Conservation (phyloP, 2,113 vertebrate genomes). For the Otolemur garnettii region DNA sequence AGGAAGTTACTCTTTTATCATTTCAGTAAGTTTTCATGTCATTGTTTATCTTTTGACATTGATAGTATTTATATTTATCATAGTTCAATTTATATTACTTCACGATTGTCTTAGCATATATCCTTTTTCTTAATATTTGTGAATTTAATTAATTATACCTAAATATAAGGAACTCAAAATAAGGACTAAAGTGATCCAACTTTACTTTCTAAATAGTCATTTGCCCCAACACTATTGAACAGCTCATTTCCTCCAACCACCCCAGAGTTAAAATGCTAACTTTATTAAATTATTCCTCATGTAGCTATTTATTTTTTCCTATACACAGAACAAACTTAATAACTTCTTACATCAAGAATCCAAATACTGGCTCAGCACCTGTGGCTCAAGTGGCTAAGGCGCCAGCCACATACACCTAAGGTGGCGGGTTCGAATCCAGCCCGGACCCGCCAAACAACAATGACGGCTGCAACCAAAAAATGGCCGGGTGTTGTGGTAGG, state of each 20-base stretch:
- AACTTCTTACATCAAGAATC: not conserved
- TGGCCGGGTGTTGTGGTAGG: too few species aligned
- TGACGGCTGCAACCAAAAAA: too few species aligned
- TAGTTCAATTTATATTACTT: not conserved
- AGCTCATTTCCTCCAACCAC: not conserved
- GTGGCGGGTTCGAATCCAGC: too few species aligned
- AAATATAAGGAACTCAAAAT: fast-evolving
- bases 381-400: too few species aligned
- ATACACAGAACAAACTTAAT: not conserved
- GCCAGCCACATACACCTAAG: too few species aligned
- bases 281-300: too few species aligned
- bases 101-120: not conserved
- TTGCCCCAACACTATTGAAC: not conserved
- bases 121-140: not conserved
- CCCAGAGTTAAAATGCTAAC: not conserved
- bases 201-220: not conserved
- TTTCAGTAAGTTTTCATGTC: not conserved
- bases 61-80: not conserved
- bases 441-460: too few species aligned
- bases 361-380: too few species aligned
- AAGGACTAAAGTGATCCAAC: not conserved
- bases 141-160: not conserved
- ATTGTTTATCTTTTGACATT: not conserved
- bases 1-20: not conserved
- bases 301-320: not conserved